Evolutionary conservation across 2,113 vertebrate genomes (phyloP).

Genomic region (Empidonax alnorum): DNA sequence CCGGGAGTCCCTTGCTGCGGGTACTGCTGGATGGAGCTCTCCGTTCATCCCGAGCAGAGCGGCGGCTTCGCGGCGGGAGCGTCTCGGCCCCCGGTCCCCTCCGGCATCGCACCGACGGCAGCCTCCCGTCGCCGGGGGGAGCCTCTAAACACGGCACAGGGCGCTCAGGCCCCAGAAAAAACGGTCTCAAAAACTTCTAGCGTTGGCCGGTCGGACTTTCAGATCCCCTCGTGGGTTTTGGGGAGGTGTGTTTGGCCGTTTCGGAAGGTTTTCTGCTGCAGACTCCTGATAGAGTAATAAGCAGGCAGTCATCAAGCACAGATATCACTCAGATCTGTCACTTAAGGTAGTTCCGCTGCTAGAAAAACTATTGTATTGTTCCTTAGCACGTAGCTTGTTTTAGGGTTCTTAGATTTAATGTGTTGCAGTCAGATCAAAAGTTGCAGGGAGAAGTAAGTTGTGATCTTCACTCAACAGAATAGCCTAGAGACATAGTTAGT

Average conservation of each 20-base stretch:
- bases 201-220: fast-evolving
- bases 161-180: background rate
- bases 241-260: background rate
- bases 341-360: background rate
- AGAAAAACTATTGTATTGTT: background rate
- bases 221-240: background rate
- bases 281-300: background rate
- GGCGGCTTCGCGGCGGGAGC: background rate
- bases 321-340: background rate
- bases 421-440: background rate
- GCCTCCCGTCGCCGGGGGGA: background rate
- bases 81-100: background rate
- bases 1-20: background rate
- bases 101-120: background rate
- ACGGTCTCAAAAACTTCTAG: fast-evolving
- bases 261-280: background rate
- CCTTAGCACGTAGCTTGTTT: background rate
- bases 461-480: background rate
- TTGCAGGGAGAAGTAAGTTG: background rate
- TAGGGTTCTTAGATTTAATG: background rate
- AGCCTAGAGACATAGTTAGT: background rate
- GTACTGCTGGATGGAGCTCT: background rate
- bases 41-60: background rate
- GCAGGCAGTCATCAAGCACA: background rate
- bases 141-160: background rate